Conservation (phyloP, 2,797 vertebrate species). For the Onychomys leucogaster region DNA sequence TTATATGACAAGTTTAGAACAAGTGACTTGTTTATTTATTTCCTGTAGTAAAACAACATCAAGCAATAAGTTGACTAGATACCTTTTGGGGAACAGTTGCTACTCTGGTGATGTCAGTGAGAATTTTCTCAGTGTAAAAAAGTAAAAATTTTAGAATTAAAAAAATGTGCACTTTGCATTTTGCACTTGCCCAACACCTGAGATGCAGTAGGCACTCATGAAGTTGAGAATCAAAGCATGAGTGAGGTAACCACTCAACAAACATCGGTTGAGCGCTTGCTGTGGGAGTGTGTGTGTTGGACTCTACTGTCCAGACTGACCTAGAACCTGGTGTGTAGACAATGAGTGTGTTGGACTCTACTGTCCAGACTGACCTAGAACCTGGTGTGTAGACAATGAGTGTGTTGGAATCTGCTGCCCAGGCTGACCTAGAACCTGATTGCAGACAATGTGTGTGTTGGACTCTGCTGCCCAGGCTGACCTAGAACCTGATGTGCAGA, state of each 20-base stretch:
- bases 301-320: neutral
- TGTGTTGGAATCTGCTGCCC: neutral
- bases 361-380: neutral
- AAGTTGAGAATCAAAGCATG: neutral
- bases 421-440: neutral
- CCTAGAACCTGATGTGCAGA: neutral
- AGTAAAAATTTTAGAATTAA: conserved; percentile 7
- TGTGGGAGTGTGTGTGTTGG: neutral
- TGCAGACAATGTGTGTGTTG: neutral
- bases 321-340: too few relatives aligned
- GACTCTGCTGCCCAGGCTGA: neutral
- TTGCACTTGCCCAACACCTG: conserved; percentile 16
- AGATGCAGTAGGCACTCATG: neutral
- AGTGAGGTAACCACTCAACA: neutral
- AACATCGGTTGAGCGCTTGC: neutral
- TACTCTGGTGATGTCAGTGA: neutral
- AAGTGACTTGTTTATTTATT: neutral
- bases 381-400: neutral
- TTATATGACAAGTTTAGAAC: neutral
- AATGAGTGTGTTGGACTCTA: neutral
- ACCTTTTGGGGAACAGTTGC: conserved; percentile 16
- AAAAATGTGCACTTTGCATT: conserved; percentile 8
- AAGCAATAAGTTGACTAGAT: neutral
- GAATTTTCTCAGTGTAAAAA: neutral
- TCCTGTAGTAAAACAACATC: neutral